A percentile compares a stretch with the other conserved stretches of the same genome.
These are phyloP conservation scores for Incurvaria masculella DNA, from an alignment of 2,888 invertebrate species.

Conservation along the genomic window DNA sequence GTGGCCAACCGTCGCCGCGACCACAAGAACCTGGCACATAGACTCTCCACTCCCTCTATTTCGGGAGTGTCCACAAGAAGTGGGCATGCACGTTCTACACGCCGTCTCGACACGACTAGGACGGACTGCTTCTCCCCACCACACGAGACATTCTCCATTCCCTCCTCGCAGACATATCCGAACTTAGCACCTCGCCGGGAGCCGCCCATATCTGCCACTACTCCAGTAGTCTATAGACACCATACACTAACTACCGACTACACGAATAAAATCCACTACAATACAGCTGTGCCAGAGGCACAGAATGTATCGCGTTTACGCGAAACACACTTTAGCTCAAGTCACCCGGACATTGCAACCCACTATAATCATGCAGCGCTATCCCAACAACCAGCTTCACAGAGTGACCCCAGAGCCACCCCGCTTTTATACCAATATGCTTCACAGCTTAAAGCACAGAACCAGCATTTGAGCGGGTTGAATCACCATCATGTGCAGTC, in stretches of 20 bases:
- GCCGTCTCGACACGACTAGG: slow-evolving; percentile 45
- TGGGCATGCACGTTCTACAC: slow-evolving; percentile 51
- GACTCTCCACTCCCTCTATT: slow-evolving; percentile 49
- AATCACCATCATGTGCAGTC: slow-evolving; percentile 31
- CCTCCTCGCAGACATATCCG: slow-evolving; percentile 47
- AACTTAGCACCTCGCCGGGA: slow-evolving; percentile 38
- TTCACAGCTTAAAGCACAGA: slow-evolving; percentile 48
- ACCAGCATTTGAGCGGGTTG: slow-evolving; percentile 39
- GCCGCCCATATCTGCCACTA: slow-evolving; percentile 9
- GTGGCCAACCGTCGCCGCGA: slow-evolving; percentile 18
- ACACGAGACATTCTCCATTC: slow-evolving; percentile 48
- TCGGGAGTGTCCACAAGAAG: slow-evolving; percentile 45
- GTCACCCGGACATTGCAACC: slow-evolving; percentile 49
- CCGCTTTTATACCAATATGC: slow-evolving; percentile 51
- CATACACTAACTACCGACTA: slow-evolving; percentile 48
- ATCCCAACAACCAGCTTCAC: slow-evolving; percentile 23
- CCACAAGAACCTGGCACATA: slow-evolving; percentile 42
- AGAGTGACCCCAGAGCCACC: slow-evolving; percentile 34
- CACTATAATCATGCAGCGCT: slow-evolving; percentile 35
- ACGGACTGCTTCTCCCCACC: slow-evolving; percentile 50
- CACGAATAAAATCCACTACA: slow-evolving; percentile 42
- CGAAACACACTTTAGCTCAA: slow-evolving; percentile 51
- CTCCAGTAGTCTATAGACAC: slow-evolving; percentile 32
- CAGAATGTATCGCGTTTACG: slow-evolving; percentile 40
- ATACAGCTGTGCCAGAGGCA: slow-evolving; percentile 33